These are phyloP conservation scores for Fulmarus glacialis DNA, from an alignment of 2,113 vertebrate species.

Conservation along the genomic window DNA sequence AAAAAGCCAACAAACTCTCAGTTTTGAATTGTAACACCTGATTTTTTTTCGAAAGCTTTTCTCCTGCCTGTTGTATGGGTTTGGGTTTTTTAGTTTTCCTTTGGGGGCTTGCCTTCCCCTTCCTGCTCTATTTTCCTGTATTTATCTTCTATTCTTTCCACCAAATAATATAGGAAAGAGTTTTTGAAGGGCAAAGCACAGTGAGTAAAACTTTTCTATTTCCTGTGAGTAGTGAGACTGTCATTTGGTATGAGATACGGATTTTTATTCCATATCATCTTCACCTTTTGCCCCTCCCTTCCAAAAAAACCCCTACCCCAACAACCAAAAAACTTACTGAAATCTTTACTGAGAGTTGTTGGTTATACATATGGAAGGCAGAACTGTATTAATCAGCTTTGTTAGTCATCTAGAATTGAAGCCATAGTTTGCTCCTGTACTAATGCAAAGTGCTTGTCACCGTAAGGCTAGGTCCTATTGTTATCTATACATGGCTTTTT, in stretches of 20 bases:
- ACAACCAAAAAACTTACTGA: not conserved
- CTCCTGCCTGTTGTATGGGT: not conserved
- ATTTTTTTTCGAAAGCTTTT: not conserved
- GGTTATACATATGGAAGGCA: not conserved
- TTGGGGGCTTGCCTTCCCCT: not conserved
- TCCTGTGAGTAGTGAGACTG: not conserved
- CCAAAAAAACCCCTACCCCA: not conserved
- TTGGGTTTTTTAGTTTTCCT: not conserved
- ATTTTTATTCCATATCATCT: not conserved
- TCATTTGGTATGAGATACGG: not conserved
- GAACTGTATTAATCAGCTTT: not conserved
- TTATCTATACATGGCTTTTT: not conserved
- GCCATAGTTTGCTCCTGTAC: not conserved
- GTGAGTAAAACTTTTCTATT: not conserved
- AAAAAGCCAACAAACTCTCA: not conserved
- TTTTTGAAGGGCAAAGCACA: not conserved
- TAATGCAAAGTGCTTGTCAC: not conserved
- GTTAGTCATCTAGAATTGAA: not conserved
- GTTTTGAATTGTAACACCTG: not conserved
- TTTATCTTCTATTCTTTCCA: not conserved
- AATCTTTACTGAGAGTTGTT: not conserved
- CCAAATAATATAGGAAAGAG: not conserved
- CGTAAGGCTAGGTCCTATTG: not conserved
- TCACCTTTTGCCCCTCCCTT: not conserved
- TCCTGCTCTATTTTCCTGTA: not conserved